Conservation (phyloP, 2,113 vertebrate genomes). For the Dipodomys ordii region DNA sequence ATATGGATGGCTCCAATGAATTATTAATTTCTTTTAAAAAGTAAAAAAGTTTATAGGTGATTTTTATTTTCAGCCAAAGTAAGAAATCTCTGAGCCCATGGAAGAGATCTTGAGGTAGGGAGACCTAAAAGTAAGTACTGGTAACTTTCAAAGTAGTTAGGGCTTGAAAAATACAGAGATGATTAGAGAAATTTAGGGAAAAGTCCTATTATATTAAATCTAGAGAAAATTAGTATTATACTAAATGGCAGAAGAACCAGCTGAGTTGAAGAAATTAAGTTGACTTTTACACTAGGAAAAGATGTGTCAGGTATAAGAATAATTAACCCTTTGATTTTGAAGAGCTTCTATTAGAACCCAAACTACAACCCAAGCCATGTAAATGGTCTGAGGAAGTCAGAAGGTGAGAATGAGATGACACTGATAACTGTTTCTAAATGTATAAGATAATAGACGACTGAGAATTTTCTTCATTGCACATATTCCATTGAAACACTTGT, state of each 20-base stretch:
- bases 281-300: constrained; percentile 18
- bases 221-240: neutral
- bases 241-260: neutral
- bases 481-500: constrained; percentile 25
- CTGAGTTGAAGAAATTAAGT: neutral
- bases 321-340: constrained; percentile 46
- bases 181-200: neutral
- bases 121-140: neutral
- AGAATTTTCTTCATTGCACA: neutral
- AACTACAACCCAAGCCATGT: constrained; percentile 23
- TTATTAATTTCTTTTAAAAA: neutral
- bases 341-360: neutral
- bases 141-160: neutral
- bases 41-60: no score
- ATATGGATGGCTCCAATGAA: neutral
- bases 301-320: neutral
- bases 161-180: neutral
- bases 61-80: neutral
- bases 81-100: neutral
- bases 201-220: no score
- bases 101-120: neutral
- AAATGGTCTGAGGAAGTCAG: neutral
- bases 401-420: constrained; percentile 4
- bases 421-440: constrained; percentile 36
- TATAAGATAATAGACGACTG: neutral